Evolutionary conservation across 2,797 vertebrate genomes (phyloP).

Genomic region (Threskiornis aethiopicus): DNA sequence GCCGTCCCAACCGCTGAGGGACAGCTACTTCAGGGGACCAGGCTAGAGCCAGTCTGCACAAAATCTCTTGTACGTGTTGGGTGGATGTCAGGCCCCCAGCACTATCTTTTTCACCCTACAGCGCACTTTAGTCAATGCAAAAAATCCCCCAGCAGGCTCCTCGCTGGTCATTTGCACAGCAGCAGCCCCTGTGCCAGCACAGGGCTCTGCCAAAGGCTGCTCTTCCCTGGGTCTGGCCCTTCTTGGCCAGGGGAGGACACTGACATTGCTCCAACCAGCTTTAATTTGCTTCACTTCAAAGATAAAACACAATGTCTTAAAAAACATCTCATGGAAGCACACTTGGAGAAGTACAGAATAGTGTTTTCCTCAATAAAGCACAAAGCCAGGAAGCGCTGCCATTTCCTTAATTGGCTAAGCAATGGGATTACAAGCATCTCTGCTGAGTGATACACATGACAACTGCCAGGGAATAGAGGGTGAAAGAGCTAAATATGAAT

Average conservation of each 20-base stretch:
- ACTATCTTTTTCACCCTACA: not conserved
- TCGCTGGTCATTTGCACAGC: rapidly evolving
- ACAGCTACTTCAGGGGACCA: not conserved
- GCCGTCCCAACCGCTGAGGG: not conserved
- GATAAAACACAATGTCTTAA: not conserved
- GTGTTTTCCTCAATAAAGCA: not conserved
- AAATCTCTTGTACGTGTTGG: rapidly evolving
- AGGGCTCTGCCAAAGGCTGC: not conserved
- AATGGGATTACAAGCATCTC: not conserved
- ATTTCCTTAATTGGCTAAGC: not conserved
- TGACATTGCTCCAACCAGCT: not conserved
- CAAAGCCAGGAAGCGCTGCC: not conserved
- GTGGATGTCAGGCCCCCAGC: not conserved
- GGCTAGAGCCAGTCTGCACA: not conserved
- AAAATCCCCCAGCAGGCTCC: rapidly evolving
- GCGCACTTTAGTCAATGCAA: rapidly evolving
- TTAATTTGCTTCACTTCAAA: not conserved
- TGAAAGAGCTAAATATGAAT: not conserved
- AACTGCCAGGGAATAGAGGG: not conserved
- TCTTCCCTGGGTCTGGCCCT: not conserved
- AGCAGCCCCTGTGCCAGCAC: not conserved
- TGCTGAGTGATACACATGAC: not conserved
- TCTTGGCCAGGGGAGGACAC: not conserved
- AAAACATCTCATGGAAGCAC: not conserved
- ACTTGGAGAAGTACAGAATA: not conserved